Evolutionary conservation across 2,797 vertebrate genomes (phyloP).

Genomic region (Catharus ustulatus): DNA sequence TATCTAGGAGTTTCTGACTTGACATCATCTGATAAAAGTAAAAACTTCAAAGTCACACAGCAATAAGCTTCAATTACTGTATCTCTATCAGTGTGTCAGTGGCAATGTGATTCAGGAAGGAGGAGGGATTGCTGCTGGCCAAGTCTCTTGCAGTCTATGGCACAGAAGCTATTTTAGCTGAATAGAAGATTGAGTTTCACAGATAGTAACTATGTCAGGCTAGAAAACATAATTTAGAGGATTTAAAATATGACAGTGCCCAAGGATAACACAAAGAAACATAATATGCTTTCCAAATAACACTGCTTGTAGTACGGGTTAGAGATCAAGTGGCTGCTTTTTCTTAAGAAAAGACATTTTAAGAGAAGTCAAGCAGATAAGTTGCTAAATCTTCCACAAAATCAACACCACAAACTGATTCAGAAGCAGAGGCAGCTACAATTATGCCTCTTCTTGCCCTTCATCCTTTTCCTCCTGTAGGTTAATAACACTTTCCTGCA

Average conservation of each 20-base stretch:
- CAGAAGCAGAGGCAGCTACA: background rate
- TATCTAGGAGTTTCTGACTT: background rate
- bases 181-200: background rate
- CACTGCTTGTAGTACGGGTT: background rate
- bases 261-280: background rate
- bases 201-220: background rate
- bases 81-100: background rate
- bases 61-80: background rate
- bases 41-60: conserved; percentile 16
- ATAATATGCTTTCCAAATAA: background rate
- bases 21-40: conserved; percentile 34
- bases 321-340: background rate
- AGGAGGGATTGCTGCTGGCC: background rate
- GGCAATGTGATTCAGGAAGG: background rate
- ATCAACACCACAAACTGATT: background rate
- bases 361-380: background rate
- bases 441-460: background rate
- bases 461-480: background rate
- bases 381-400: background rate
- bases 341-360: background rate
- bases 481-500: background rate
- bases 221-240: background rate
- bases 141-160: background rate
- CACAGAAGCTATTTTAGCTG: background rate
- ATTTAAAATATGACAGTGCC: background rate